Base-by-base conservation (phyloP, 1,140 invertebrate species). In the Vanessa atalanta region DNA sequence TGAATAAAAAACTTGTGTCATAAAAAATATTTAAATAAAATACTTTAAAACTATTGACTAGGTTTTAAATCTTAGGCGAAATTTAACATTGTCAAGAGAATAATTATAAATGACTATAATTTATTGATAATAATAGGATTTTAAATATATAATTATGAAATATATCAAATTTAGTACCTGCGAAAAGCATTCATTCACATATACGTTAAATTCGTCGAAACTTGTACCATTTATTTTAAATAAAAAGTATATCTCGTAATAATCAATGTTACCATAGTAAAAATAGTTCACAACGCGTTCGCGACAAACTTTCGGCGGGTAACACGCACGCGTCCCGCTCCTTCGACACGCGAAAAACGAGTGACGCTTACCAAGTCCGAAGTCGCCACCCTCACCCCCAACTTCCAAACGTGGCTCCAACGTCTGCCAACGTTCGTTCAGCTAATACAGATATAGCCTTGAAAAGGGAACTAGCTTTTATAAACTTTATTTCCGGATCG, bases 251-350 rank as follows among this genome's bases (percentile, higher is more conserved):
- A 14, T 61, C 4, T 53, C 51, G n/a, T 61, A 61, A 57, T 57
- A 57, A 61, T 61, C 57, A 61, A 37, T 61, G 57, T 51, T 51
- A 66, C 47, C 47, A 50, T 66, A 66, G 47, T 71, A 51, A 71
- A 71, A 71, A 37, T 61, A 57, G 14, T 60, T 66, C 68, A 66
- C 73, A 65, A 51, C 47, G 47, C 68, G 61, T 16, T 20, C 72
- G 72, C 74, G 72, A 23, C 11, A 77, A 79, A 78, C 70, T 78
- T 78, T 75, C 50, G 13, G 51, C 16, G 47, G 61, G 50, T 7
- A 67, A 67, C 11, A 67, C 11, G 67, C 53, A 20, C 37, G 69
- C 73, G 63, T 75, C 73, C 64, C 68, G 23, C 73, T 51, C 64
- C 43, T 51, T 13, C 63, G 47, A 65, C 53, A 26, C 63, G 47